phyloP scores from a whole-genome alignment of 2,888 invertebrate species.

The Thera obeliscata region DNA sequence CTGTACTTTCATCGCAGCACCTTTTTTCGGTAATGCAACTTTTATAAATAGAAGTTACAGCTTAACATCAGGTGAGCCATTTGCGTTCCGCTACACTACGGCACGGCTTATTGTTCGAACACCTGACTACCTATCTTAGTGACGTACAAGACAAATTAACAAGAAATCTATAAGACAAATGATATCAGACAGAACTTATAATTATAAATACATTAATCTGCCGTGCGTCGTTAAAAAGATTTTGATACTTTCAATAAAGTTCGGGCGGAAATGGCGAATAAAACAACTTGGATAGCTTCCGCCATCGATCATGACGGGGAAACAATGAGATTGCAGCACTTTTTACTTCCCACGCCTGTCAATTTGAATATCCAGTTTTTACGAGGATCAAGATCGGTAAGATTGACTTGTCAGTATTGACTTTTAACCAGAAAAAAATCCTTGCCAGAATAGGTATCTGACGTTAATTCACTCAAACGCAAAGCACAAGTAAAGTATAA shows the following conservation, averaged over 20 bases:
- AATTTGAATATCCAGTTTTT: slow-evolving; percentile 35
- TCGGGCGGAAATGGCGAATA: slow-evolving; percentile 72
- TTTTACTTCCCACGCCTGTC: slow-evolving; percentile 61
- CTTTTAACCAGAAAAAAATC: background rate
- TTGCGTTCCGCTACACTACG: no score
- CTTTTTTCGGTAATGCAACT: no score
- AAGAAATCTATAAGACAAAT: slow-evolving; percentile 25
- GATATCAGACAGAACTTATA: slow-evolving; percentile 44
- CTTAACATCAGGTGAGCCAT: no score
- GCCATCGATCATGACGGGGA: slow-evolving; percentile 72
- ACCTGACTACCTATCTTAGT: background rate
- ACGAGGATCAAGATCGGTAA: slow-evolving; percentile 24
- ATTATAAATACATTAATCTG: slow-evolving; percentile 72
- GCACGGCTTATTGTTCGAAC: no score
- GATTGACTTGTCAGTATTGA: slow-evolving; percentile 19
- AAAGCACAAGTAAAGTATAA: no score
- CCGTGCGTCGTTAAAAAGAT: slow-evolving; percentile 42
- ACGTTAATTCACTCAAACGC: background rate
- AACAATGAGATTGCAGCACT: slow-evolving; percentile 60
- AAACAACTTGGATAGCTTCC: slow-evolving; percentile 70
- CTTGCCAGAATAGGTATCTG: background rate
- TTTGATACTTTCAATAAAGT: slow-evolving; percentile 56
- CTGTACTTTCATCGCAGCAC: no score
- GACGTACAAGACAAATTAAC: slow-evolving; percentile 25
- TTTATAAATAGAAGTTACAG: no score